phyloP scores from a whole-genome alignment of 2,888 invertebrate genomes.

The Gibbula magus region DNA sequence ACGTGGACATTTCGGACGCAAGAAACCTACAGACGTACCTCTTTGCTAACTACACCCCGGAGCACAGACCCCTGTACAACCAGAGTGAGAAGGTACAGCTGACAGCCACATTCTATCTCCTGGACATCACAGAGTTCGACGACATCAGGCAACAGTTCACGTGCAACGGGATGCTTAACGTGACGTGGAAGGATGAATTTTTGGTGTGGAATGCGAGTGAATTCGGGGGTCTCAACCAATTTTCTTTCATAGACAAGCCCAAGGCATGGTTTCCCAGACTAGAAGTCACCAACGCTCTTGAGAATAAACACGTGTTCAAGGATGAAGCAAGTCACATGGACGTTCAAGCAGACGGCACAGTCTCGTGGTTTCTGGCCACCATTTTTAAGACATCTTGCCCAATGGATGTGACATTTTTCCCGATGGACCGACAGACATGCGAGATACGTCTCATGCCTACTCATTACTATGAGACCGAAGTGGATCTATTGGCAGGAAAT shows the following conservation, averaged over 20 bases:
- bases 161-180: background rate
- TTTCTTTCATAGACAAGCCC: background rate
- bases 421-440: background rate
- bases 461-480: background rate
- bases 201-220: background rate
- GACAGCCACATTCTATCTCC: background rate
- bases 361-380: background rate
- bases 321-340: background rate
- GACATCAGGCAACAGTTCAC: background rate
- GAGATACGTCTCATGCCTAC: background rate
- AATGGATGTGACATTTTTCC: background rate
- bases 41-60: background rate
- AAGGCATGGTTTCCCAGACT: background rate
- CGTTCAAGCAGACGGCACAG: background rate
- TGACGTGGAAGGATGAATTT: slow-evolving; percentile 3
- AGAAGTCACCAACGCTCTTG: background rate
- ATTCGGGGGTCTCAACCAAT: background rate
- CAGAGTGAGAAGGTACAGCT: background rate
- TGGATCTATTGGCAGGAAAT: background rate
- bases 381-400: background rate
- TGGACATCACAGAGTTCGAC: background rate
- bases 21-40: background rate
- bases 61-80: slow-evolving; percentile 2
- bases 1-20: background rate
- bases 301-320: background rate